Evolutionary conservation across 1,140 invertebrate genomes (phyloP).

Genomic region (Dendrolimus punctatus): DNA sequence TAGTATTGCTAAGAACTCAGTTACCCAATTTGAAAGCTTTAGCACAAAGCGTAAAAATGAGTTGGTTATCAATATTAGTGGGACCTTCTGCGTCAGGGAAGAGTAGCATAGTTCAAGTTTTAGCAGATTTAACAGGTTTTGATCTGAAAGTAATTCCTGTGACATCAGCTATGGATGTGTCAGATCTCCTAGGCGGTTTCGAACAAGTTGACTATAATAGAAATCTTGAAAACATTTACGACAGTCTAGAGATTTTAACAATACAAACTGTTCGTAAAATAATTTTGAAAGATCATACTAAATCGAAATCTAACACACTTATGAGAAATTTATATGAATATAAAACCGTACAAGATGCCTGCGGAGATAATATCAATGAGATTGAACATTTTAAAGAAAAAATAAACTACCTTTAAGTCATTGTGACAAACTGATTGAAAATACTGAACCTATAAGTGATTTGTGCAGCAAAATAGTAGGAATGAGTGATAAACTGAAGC

Average conservation of each 20-base stretch:
- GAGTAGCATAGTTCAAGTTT: conserved; percentile 82
- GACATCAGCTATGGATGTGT: conserved; percentile 95
- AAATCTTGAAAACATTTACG: conserved; percentile 50
- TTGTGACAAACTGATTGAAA: conserved; percentile 39
- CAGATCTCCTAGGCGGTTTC: conserved; percentile 95
- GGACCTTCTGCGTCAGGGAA: conserved; percentile 88
- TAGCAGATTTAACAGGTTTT: conserved; percentile 83
- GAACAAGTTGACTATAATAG: conserved; percentile 86
- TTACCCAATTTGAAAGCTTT: conserved; percentile 80
- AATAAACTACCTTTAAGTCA: conserved; percentile 59
- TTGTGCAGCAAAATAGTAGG: conserved; percentile 22
- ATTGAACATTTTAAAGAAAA: conserved; percentile 71
- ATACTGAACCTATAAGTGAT: conserved; percentile 18
- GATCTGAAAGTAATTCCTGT: conserved; percentile 86
- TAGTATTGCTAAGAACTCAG: conserved; percentile 79
- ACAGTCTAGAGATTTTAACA: conserved; percentile 49
- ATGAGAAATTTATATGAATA: conserved; percentile 42
- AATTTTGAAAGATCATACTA: conserved; percentile 30
- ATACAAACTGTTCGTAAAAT: conserved; percentile 37
- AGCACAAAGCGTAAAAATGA: conserved; percentile 88
- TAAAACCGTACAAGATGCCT: conserved; percentile 28
- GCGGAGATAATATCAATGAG: conserved; percentile 71
- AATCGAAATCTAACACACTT: conserved; percentile 37
- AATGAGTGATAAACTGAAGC: conserved; percentile 28
- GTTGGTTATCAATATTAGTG: conserved; percentile 93